Percentiles rank a stretch among this genome's conserved stretches.
Evolutionary conservation across 2,888 invertebrate species (phyloP).

Genomic region (Catocala nupta): DNA sequence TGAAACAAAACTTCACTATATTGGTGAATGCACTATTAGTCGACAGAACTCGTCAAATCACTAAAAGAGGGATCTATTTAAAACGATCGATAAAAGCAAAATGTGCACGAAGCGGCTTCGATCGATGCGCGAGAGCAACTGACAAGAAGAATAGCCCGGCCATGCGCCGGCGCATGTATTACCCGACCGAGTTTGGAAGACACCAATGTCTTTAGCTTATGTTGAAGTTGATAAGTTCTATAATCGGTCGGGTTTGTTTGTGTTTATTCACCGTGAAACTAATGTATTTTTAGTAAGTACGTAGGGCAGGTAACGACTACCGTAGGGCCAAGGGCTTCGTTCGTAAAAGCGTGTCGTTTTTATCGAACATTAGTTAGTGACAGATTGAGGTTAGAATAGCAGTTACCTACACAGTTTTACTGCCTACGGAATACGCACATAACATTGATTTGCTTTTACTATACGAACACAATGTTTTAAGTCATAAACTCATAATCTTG

Average conservation of each 20-base stretch:
- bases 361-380: slow-evolving; percentile 26
- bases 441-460: neutral
- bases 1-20: slow-evolving; percentile 52
- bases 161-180: slow-evolving; percentile 79
- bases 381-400: slow-evolving; percentile 19
- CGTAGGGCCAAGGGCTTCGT: slow-evolving; percentile 78
- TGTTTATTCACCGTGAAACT: slow-evolving; percentile 82
- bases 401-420: slow-evolving; percentile 5
- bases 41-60: slow-evolving; percentile 57
- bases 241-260: slow-evolving; percentile 48
- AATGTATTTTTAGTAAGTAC: slow-evolving; percentile 84
- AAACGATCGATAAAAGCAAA: slow-evolving; percentile 68
- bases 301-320: slow-evolving; percentile 79
- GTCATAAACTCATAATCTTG: no score
- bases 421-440: neutral
- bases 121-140: slow-evolving; percentile 82
- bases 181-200: slow-evolving; percentile 64
- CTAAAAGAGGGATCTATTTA: slow-evolving; percentile 62
- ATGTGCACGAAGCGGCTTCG: slow-evolving; percentile 59
- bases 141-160: slow-evolving; percentile 72
- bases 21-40: slow-evolving; percentile 27
- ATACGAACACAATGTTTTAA: no score
- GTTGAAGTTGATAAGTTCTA: slow-evolving; percentile 26
- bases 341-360: slow-evolving; percentile 51
- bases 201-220: slow-evolving; percentile 23